phyloP scores from a whole-genome alignment of 2,888 invertebrate genomes.

The Drosophila eohydei region DNA sequence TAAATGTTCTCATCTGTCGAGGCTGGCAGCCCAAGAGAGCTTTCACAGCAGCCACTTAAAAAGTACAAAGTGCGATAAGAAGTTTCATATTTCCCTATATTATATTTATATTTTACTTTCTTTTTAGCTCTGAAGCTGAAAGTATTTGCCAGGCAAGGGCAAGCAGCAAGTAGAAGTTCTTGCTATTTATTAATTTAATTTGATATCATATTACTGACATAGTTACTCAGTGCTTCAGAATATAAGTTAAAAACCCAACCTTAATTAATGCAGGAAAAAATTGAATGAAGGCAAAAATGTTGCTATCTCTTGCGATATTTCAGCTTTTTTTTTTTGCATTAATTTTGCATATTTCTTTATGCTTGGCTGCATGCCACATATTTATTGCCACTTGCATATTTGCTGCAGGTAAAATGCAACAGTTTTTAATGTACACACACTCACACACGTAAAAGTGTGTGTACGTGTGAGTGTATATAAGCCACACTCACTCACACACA shows the following conservation, averaged over 20 bases:
- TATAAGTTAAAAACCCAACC: neutral
- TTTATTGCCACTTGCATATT: slow-evolving; percentile 54
- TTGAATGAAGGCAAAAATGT: neutral
- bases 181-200: slow-evolving; percentile 2
- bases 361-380: slow-evolving; percentile 40
- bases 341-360: slow-evolving; percentile 27
- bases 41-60: slow-evolving; percentile 2
- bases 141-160: neutral
- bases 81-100: neutral
- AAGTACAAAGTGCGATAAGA: slow-evolving; percentile 3
- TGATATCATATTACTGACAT: neutral
- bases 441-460: neutral
- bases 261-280: slow-evolving; percentile 22
- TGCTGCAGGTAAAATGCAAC: slow-evolving; percentile 53
- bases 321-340: slow-evolving; percentile 5
- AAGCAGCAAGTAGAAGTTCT: neutral
- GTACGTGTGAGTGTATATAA: neutral
- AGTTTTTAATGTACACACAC: slow-evolving; percentile 45
- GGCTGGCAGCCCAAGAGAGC: slow-evolving; percentile 1
- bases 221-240: neutral
- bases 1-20: neutral
- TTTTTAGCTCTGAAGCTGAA: neutral
- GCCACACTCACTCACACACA: neutral
- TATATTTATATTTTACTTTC: slow-evolving; percentile 1
- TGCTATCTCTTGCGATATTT: slow-evolving; percentile 44